A percentile compares a stretch with the other conserved stretches of the same genome.
phyloP scores from a whole-genome alignment of 2,113 vertebrate species.

The Clinocottus analis region DNA sequence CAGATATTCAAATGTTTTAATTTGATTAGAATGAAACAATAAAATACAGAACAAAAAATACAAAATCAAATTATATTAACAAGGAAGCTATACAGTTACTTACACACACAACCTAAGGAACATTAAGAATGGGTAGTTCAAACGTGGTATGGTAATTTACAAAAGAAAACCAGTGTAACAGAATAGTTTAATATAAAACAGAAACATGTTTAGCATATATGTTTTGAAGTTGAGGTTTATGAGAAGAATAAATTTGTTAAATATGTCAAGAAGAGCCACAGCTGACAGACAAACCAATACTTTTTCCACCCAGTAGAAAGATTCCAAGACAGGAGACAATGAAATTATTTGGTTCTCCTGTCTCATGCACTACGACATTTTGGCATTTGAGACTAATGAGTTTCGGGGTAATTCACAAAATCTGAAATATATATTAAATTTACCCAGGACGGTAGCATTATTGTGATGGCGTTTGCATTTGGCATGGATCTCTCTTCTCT shows the following conservation, averaged over 20 bases:
- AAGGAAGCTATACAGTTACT: background rate
- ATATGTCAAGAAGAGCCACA: background rate
- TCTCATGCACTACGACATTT: slow-evolving; percentile 53
- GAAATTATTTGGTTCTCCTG: slow-evolving; percentile 28
- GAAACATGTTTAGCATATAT: background rate
- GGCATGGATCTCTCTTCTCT: slow-evolving; percentile 38
- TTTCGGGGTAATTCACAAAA: slow-evolving; percentile 65
- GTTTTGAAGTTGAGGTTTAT: background rate
- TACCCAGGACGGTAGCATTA: slow-evolving; percentile 50
- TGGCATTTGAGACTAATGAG: slow-evolving; percentile 72
- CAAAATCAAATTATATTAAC: background rate
- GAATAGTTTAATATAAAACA: background rate
- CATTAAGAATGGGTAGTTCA: background rate
- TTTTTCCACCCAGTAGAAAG: background rate
- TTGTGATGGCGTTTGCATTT: slow-evolving; percentile 62
- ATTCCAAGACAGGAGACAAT: slow-evolving; percentile 19
- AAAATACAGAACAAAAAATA: background rate
- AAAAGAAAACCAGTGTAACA: background rate
- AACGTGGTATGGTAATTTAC: background rate
- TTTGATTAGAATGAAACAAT: background rate
- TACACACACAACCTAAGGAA: background rate
- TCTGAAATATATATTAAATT: slow-evolving; percentile 63
- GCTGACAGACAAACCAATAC: background rate
- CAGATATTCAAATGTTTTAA: background rate
- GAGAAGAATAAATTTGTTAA: background rate